Conservation (phyloP, 2,797 vertebrate genomes). For the Lepidocolaptes lacrymiger region DNA sequence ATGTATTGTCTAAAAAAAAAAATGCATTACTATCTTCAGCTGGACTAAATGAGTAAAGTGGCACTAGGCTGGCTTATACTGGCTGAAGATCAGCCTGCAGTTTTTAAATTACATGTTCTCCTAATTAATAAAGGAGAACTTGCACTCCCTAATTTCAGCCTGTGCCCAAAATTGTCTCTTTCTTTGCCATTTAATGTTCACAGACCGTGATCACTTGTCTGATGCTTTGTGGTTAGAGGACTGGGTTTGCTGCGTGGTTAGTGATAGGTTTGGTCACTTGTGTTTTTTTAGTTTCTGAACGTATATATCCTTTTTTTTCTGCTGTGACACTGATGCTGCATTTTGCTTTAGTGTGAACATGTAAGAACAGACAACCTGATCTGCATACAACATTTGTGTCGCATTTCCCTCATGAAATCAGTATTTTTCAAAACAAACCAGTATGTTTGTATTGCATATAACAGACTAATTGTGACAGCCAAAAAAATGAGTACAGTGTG, state of each 20-base stretch:
- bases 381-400: constrained; percentile 33
- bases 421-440: constrained; percentile 57
- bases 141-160: background rate
- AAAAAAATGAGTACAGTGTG: constrained; percentile 49
- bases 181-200: background rate
- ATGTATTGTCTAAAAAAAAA: background rate
- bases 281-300: background rate
- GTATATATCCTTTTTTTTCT: constrained; percentile 28
- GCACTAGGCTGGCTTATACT: background rate
- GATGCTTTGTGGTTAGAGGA: constrained; percentile 6
- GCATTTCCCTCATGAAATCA: constrained; percentile 57
- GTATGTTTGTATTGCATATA: constrained; percentile 38
- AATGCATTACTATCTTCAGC: rapidly evolving
- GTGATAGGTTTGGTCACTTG: background rate
- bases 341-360: constrained; percentile 58
- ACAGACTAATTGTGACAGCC: constrained; percentile 40
- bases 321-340: constrained; percentile 50
- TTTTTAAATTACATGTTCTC: background rate
- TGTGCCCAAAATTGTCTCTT: constrained; percentile 1
- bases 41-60: background rate
- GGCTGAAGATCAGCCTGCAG: background rate
- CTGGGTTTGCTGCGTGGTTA: background rate
- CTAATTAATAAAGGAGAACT: constrained; percentile 22
- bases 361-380: constrained; percentile 21
- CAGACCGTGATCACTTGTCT: background rate